Evolutionary conservation across 2,888 invertebrate genomes (phyloP).

Genomic region (Nomada fabriciana): DNA sequence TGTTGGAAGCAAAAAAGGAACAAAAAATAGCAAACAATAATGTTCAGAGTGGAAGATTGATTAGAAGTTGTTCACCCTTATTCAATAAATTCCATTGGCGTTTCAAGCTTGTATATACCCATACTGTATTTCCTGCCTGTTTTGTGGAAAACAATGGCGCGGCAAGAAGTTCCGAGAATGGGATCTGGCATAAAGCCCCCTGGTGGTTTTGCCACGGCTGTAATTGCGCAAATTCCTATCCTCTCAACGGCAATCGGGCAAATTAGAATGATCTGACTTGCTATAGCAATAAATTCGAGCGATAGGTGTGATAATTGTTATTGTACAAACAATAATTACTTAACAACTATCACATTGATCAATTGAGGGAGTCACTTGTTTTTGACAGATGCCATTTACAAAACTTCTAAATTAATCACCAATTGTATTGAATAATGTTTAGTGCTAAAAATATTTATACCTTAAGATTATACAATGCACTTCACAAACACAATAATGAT

Average conservation of each 20-base stretch:
- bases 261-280: slow-evolving; percentile 38
- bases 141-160: slow-evolving; percentile 1
- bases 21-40: no score
- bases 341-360: no score
- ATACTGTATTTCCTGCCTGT: slow-evolving; percentile 1
- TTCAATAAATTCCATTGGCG: background rate
- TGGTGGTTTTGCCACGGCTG: slow-evolving; percentile 27
- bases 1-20: no score
- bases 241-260: slow-evolving; percentile 28
- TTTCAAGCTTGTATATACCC: background rate
- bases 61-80: background rate
- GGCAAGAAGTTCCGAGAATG: slow-evolving; percentile 19
- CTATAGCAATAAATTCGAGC: slow-evolving; percentile 11
- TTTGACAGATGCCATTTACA: no score
- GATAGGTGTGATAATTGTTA: slow-evolving; percentile 17
- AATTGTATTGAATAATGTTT: background rate
- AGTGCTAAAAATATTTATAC: no score
- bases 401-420: background rate
- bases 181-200: slow-evolving; percentile 22
- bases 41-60: no score
- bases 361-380: background rate
- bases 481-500: no score
- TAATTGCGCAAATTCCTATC: slow-evolving; percentile 41
- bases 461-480: no score
- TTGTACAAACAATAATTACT: slow-evolving; percentile 6